Evolutionary conservation across 1,140 invertebrate species (phyloP).

Genomic region (Drosophila lini): DNA sequence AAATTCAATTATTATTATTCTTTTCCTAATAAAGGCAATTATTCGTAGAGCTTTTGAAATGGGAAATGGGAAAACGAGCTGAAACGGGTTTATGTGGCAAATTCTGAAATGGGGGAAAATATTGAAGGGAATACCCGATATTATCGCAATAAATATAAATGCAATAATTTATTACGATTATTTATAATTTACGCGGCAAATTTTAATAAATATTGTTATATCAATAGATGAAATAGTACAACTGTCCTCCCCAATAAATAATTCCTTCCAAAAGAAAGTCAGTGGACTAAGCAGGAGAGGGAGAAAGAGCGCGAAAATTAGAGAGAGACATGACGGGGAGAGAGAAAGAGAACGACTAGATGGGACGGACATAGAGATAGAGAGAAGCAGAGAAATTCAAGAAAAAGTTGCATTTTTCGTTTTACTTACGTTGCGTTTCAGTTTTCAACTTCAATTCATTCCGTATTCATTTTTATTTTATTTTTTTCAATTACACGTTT

Average conservation of each 20-base stretch:
- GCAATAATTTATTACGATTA: too few relatives aligned
- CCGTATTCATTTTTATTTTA: conserved; percentile 2
- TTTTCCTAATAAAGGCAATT: too few relatives aligned
- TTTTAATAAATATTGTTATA: not conserved
- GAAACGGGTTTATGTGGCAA: too few relatives aligned
- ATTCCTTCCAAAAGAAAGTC: conserved; percentile 1
- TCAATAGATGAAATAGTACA: not conserved
- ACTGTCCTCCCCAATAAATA: not conserved
- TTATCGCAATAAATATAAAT: too few relatives aligned
- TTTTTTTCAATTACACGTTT: conserved; percentile 7
- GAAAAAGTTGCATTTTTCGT: conserved; percentile 20
- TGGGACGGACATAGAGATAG: not conserved
- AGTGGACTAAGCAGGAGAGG: too few relatives aligned
- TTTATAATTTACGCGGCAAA: too few relatives aligned
- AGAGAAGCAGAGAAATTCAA: not conserved
- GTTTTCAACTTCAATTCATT: conserved; percentile 13
- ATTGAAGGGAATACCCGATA: too few relatives aligned
- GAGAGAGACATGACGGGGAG: not conserved
- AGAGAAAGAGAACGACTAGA: not conserved
- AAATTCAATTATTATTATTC: too few relatives aligned
- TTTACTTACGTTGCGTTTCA: conserved; percentile 19
- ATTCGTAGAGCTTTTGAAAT: too few relatives aligned
- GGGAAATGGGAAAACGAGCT: too few relatives aligned
- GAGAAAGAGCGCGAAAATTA: not conserved
- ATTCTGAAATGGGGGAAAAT: too few relatives aligned